These are phyloP conservation scores for Anastrepha obliqua DNA, from an alignment of 1,140 invertebrate species.

Conservation along the genomic window DNA sequence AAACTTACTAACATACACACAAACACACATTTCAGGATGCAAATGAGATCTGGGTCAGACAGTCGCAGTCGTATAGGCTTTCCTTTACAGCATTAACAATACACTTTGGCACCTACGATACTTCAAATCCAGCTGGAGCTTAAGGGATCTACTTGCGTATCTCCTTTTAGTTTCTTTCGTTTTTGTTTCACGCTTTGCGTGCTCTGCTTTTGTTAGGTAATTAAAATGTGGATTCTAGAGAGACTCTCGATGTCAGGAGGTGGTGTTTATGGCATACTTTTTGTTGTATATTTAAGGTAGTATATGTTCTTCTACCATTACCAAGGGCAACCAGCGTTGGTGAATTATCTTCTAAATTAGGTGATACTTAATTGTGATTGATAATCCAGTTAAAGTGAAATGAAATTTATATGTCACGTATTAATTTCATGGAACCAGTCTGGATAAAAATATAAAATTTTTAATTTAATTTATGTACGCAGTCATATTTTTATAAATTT, in stretches of 20 bases:
- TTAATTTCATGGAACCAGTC: not conserved
- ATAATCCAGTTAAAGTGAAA: not conserved
- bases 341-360: not conserved
- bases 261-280: not conserved
- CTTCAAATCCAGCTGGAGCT: not conserved
- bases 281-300: not conserved
- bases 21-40: not conserved
- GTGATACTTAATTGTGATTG: slow-evolving; percentile 7
- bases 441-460: too few species aligned
- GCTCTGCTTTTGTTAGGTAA: not conserved
- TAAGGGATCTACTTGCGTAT: not conserved
- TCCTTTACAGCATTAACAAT: not conserved
- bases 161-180: not conserved
- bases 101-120: not conserved
- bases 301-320: not conserved
- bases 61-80: not conserved
- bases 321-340: not conserved
- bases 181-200: not conserved
- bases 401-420: not conserved
- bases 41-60: slow-evolving; percentile 4
- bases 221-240: not conserved
- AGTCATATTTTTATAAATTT: too few species aligned
- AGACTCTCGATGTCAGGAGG: not conserved
- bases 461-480: too few species aligned
- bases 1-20: not conserved